Percentiles rank a stretch among this genome's conserved stretches.
phyloP scores from a whole-genome alignment of 2,113 vertebrate species.

The Pomatostomus ruficeps region DNA sequence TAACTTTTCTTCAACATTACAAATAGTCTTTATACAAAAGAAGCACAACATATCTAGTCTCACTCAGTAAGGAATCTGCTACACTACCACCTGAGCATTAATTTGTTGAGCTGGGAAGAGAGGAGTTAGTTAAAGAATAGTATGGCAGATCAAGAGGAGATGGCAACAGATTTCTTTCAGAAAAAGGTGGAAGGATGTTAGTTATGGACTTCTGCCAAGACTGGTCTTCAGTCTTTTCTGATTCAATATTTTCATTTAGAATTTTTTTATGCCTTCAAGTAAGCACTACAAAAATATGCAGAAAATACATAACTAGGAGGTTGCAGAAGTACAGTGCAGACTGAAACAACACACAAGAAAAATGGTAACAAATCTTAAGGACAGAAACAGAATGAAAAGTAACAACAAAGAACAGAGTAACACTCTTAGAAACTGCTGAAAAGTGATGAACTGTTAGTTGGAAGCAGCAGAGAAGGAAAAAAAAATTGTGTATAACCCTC shows the following conservation, averaged over 20 bases:
- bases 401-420: neutral
- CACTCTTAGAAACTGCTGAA: neutral
- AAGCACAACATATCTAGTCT: neutral
- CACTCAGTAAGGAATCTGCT: neutral
- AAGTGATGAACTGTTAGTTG: neutral
- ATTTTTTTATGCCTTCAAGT: neutral
- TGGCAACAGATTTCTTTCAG: constrained; percentile 15
- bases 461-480: neutral
- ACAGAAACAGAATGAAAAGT: neutral
- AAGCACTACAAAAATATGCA: neutral
- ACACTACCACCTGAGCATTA: neutral
- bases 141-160: neutral
- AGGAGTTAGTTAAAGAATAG: neutral
- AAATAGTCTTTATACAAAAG: neutral
- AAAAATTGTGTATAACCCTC: neutral
- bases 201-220: neutral
- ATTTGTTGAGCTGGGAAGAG: neutral
- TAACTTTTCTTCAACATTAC: neutral
- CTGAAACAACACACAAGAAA: neutral
- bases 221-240: neutral
- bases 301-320: neutral
- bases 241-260: neutral
- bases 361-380: neutral
- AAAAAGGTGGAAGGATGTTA: constrained; percentile 36
- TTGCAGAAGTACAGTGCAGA: neutral